Conservation (phyloP, 2,888 invertebrate genomes). For the Cephus rjabovi region DNA sequence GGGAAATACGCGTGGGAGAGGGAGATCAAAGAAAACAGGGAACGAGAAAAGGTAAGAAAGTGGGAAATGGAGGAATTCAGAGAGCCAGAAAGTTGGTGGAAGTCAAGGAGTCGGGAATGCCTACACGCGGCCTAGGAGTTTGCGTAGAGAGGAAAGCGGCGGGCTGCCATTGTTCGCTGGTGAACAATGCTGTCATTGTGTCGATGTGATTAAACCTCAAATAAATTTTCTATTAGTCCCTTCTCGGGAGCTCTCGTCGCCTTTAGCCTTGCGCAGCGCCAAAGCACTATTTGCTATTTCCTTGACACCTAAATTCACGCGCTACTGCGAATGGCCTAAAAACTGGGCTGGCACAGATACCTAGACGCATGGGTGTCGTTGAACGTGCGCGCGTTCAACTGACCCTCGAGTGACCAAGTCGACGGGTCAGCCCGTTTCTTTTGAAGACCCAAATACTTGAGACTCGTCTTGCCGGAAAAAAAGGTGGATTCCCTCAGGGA, state of each 20-base stretch:
- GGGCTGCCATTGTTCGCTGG: constrained; percentile 40
- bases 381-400: too few species aligned
- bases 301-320: background rate
- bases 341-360: constrained; percentile 12
- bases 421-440: too few species aligned
- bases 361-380: too few species aligned
- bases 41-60: constrained; percentile 18
- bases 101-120: constrained; percentile 25
- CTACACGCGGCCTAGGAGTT: constrained; percentile 19
- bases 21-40: constrained; percentile 17
- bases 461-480: too few species aligned
- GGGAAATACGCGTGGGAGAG: background rate
- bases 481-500: too few species aligned
- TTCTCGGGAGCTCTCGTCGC: too few species aligned
- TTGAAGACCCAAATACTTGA: too few species aligned
- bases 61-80: constrained; percentile 19
- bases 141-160: too few species aligned
- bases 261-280: too few species aligned
- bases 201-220: constrained; percentile 55
- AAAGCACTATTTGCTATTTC: too few species aligned
- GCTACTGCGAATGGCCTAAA: background rate
- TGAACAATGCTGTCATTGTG: constrained; percentile 56
- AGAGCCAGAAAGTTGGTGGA: constrained; percentile 36
- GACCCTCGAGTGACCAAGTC: too few species aligned
- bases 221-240: constrained; percentile 51